Evolutionary conservation across 1,140 invertebrate genomes (phyloP), one percentile per base, ranked within the genome.

Genomic region (Augochlora pura): DNA sequence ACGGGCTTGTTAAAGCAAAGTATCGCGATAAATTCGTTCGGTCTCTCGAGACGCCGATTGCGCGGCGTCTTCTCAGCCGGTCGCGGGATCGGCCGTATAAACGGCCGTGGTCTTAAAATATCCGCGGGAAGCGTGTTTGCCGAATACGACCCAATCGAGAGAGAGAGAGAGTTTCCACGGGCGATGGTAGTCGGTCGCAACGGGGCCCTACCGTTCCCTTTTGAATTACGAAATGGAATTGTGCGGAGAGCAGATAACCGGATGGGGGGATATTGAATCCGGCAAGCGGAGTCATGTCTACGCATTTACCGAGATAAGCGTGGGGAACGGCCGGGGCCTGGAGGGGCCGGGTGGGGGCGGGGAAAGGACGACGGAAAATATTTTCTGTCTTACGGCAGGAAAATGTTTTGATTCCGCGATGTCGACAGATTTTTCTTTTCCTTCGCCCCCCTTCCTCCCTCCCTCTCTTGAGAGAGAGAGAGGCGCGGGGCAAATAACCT

Each of bases 191-290:
- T 27, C 23, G 63, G 42, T 39, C 23, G 63, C 23, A 9, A 8
- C 23, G 23, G 6, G 54, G 10, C 42, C 57, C 49, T 16, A 32
- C 57, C 21, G 25, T 42, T 39, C n/a, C 49, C n/a, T 65, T 49
- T 65, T 39, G 38, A 38, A 46, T 9, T 21, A 38, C 10, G 27
- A 54, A 63, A 80, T 68, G 59, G 71, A 75, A 80, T 63, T 73
- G 65, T 39, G 21, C 21, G 64, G 59, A 38, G 63, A 72, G 46
- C 57, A n/a, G 65, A 46, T 63, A 80, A 80, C 65, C 73, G 38
- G 60, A 77, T 57, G 59, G 66, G 49, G 16, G 25, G 79, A 76
- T 80, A 80, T 76, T 76, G 79, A 76, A 80, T 76, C 59, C 42
- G 38, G 16, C 65, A 0, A n/a, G n/a, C n/a, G 59, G 46, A 76